A percentile compares a stretch with the other conserved stretches of the same genome.
phyloP scores from a whole-genome alignment of 2,797 vertebrate genomes.

The Acanthurus lineatus region DNA sequence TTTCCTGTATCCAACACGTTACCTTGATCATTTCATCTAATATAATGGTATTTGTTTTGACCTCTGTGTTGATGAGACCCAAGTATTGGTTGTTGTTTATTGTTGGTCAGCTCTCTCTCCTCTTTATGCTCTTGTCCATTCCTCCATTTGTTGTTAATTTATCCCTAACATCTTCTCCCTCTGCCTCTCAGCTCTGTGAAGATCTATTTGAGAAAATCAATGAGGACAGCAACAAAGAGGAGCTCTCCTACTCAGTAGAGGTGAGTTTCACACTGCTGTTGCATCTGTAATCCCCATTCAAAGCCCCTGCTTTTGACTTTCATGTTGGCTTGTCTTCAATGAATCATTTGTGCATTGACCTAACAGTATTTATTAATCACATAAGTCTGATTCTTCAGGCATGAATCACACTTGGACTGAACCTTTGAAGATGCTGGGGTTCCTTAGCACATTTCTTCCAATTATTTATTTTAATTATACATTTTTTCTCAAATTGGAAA shows the following conservation, averaged over 20 bases:
- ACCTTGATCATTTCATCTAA: neutral
- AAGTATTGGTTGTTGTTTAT: neutral
- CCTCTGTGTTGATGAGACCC: neutral
- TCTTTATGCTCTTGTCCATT: slow-evolving; percentile 16
- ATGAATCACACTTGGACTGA: slow-evolving; percentile 17
- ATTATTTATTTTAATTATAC: too few relatives aligned
- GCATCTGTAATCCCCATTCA: slow-evolving; percentile 32
- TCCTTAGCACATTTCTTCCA: neutral
- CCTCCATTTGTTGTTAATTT: slow-evolving; percentile 42
- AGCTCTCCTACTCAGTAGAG: slow-evolving; percentile 98
- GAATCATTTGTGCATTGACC: slow-evolving; percentile 20
- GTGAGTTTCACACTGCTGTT: slow-evolving; percentile 82
- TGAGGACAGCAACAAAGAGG: slow-evolving; percentile 91
- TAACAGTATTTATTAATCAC: slow-evolving; percentile 6
- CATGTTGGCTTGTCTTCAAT: slow-evolving; percentile 16
- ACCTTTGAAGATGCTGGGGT: slow-evolving; percentile 19
- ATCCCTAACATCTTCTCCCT: slow-evolving; percentile 45
- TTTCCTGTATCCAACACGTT: neutral
- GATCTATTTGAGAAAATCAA: slow-evolving; percentile 99
- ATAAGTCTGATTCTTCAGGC: neutral
- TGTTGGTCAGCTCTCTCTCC: slow-evolving; percentile 28
- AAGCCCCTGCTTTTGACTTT: slow-evolving; percentile 9
- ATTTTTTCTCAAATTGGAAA: neutral
- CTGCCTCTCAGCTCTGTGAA: slow-evolving; percentile 90
- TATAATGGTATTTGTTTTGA: neutral